A percentile compares a stretch with the other conserved stretches of the same genome.
Evolutionary conservation across 2,797 vertebrate genomes (phyloP).

Genomic region (Moxostoma hubbsi): DNA sequence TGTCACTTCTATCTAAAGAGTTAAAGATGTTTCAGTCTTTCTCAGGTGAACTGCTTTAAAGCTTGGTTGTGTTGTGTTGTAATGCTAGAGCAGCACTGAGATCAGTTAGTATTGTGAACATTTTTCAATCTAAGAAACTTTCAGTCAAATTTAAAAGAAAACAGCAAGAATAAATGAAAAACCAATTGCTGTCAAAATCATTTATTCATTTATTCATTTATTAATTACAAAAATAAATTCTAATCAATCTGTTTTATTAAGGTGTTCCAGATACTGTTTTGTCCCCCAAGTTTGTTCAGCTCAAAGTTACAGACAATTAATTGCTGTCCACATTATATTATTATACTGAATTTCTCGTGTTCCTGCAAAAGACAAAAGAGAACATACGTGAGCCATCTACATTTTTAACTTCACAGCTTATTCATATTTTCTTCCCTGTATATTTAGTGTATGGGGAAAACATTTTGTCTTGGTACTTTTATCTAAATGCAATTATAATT

Average conservation of each 20-base stretch:
- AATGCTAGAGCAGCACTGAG: not conserved
- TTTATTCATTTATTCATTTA: not conserved
- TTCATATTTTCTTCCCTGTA: not conserved
- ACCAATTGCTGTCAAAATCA: constrained; percentile 1
- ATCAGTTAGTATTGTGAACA: not conserved
- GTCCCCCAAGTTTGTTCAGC: not conserved
- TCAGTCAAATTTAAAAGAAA: not conserved
- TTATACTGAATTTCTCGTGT: not conserved
- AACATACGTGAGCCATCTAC: not conserved
- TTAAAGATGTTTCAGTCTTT: not conserved
- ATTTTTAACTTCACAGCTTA: not conserved
- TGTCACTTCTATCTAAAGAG: not conserved
- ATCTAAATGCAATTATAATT: too few relatives aligned
- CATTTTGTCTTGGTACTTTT: too few relatives aligned
- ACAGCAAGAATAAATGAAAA: not conserved
- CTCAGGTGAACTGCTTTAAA: too few relatives aligned
- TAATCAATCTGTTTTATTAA: not conserved
- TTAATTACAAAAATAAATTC: constrained; percentile 16
- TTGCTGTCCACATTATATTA: not conserved
- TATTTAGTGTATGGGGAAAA: not conserved
- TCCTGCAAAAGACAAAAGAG: constrained; percentile 13
- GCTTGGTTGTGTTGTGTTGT: not conserved
- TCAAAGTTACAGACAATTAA: not conserved
- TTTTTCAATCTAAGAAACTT: constrained; percentile 38
- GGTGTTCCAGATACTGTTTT: not conserved